Conservation (phyloP, 23 tunicate genomes). For the Halocynthia aurantium region DNA sequence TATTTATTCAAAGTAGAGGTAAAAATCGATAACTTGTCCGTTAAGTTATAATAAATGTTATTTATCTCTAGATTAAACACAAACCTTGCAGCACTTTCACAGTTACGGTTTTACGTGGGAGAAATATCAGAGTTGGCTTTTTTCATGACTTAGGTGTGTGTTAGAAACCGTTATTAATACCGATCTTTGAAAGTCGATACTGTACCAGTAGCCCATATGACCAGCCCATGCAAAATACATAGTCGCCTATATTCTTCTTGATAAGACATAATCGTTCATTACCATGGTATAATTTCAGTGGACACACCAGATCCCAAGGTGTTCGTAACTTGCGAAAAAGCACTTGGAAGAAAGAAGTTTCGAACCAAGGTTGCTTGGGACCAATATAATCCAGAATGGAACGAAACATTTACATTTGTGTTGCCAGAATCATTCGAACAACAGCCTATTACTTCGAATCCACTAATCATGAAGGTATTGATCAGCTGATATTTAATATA, state of each 20-base stretch:
- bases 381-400: constrained; percentile 12
- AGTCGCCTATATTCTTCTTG: too few species aligned
- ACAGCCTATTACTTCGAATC: not conserved
- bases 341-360: constrained; percentile 4
- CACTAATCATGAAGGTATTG: too few species aligned
- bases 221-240: too few species aligned
- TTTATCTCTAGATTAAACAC: constrained; percentile 21
- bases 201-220: too few species aligned
- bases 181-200: too few species aligned
- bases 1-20: not conserved
- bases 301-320: constrained; percentile 22
- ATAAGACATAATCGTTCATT: too few species aligned
- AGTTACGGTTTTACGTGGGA: constrained; percentile 23
- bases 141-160: constrained; percentile 22
- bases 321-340: not conserved
- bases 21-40: too few species aligned
- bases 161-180: too few species aligned
- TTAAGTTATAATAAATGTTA: not conserved
- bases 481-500: too few species aligned
- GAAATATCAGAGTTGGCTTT: constrained; percentile 31
- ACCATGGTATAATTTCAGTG: not conserved
- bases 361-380: constrained; percentile 10
- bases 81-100: constrained; percentile 18
- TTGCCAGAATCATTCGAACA: constrained; percentile 7
- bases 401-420: constrained; percentile 16